Evolutionary conservation across 2,113 vertebrate genomes (phyloP).

Genomic region (Leiothrix lutea): DNA sequence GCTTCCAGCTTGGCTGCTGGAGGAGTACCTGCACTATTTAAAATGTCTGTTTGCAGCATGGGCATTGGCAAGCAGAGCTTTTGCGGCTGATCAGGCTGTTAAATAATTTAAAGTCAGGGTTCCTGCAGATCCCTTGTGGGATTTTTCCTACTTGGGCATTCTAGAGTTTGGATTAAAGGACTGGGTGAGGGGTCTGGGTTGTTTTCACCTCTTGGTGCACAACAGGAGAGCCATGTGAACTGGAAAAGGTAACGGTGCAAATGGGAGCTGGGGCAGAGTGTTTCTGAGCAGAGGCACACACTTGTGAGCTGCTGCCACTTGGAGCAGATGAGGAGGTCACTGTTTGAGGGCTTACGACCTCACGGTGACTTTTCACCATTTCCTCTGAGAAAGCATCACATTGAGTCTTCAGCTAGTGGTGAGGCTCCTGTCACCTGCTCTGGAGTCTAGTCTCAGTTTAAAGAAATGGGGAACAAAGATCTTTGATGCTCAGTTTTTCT

Average conservation of each 20-base stretch:
- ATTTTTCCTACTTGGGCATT: not conserved
- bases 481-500: not conserved
- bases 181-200: fast-evolving
- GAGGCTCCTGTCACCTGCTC: not conserved
- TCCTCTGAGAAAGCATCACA: not conserved
- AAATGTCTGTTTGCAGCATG: not conserved
- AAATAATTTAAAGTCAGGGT: not conserved
- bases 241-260: not conserved
- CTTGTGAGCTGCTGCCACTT: not conserved
- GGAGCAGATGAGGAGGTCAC: not conserved
- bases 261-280: not conserved
- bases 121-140: not conserved
- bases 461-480: not conserved
- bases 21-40: not conserved
- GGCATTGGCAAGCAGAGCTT: not conserved
- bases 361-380: fast-evolving
- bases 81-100: not conserved
- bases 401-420: not conserved
- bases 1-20: not conserved
- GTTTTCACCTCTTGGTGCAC: not conserved
- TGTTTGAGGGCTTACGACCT: not conserved
- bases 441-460: not conserved
- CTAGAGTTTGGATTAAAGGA: not conserved
- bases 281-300: not conserved
- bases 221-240: not conserved